Evolutionary conservation across 1,140 invertebrate species (phyloP), one percentile per base, ranked within the genome.

Genomic region (Pinna nobilis): DNA sequence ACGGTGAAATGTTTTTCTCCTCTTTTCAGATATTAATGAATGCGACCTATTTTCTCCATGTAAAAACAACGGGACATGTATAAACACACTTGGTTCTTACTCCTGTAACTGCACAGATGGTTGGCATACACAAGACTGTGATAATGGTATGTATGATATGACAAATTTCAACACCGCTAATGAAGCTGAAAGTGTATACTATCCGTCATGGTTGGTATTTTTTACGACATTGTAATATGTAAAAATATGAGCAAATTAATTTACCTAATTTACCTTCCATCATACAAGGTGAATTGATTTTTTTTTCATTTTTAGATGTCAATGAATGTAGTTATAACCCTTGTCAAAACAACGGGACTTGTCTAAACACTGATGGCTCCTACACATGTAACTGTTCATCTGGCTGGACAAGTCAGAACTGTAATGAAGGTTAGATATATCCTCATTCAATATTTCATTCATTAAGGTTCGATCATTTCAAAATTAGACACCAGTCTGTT

Each of bases 251-350:
- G n/a, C n/a, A n/a, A n/a, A n/a, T n/a, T n/a, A n/a, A n/a, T n/a
- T n/a, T n/a, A n/a, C n/a, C n/a, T n/a, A n/a, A n/a, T n/a, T n/a
- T n/a, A n/a, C n/a, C n/a, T n/a, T n/a, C n/a, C n/a, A n/a, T n/a
- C n/a, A n/a, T n/a, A n/a, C n/a, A n/a, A n/a, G n/a, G n/a, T n/a
- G n/a, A n/a, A n/a, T n/a, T n/a, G n/a, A n/a, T 30, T 23, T 51
- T 51, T 32, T 53, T 33, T 51, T 99, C 97, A 88, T 95, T 98
- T 87, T 92, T 2, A 33, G 64, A 67, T 50, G 64, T 67, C 6
- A 35, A 67, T 37, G 64, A 67, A 53, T 67, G 64, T 25, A n/a
- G 6, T 18, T 30, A 25, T 32, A 32, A 59, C 55, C 30, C 55
- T 33, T 33, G 79, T 51, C 65, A 79, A 41, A 76, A 81, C 59